A percentile compares a stretch with the other conserved stretches of the same genome.
phyloP scores from a whole-genome alignment of 2,797 vertebrate genomes.

The Moxostoma hubbsi region DNA sequence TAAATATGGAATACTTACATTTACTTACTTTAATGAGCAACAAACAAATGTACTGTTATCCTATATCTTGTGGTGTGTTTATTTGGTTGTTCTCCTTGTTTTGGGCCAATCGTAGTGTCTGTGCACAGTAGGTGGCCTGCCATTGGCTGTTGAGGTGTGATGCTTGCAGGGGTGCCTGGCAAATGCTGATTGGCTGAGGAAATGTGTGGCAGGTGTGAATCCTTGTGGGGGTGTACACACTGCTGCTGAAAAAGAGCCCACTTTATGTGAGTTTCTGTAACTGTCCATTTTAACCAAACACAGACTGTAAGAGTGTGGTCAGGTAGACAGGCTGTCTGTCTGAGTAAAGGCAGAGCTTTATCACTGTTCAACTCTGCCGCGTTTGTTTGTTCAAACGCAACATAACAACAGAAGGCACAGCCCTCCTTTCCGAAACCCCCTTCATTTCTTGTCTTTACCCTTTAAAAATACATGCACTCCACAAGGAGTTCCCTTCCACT shows the following conservation, averaged over 20 bases:
- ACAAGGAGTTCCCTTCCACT: conserved; percentile 11
- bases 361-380: conserved; percentile 19
- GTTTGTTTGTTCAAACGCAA: conserved; percentile 17
- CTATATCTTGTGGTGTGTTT: conserved; percentile 1
- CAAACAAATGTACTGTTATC: conserved; percentile 23
- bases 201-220: conserved; percentile 28
- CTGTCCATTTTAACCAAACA: conserved; percentile 15
- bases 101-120: conserved; percentile 7
- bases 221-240: conserved; percentile 1
- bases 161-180: conserved; percentile 3
- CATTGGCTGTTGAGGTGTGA: conserved; percentile 41
- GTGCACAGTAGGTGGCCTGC: conserved; percentile 11
- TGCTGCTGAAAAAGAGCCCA: conserved; percentile 19
- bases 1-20: conserved; percentile 12
- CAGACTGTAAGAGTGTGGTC: conserved; percentile 9
- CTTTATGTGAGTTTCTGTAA: conserved; percentile 4
- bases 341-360: conserved; percentile 18
- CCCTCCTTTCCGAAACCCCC: not conserved
- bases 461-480: conserved; percentile 14
- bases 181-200: conserved; percentile 40
- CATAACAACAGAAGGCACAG: conserved; percentile 12
- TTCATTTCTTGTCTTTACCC: not conserved
- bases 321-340: conserved; percentile 25
- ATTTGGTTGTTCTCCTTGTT: conserved; percentile 11
- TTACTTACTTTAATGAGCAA: not conserved